phyloP scores from a whole-genome alignment of 2,888 invertebrate genomes.

The Aspidapion aeneum region DNA sequence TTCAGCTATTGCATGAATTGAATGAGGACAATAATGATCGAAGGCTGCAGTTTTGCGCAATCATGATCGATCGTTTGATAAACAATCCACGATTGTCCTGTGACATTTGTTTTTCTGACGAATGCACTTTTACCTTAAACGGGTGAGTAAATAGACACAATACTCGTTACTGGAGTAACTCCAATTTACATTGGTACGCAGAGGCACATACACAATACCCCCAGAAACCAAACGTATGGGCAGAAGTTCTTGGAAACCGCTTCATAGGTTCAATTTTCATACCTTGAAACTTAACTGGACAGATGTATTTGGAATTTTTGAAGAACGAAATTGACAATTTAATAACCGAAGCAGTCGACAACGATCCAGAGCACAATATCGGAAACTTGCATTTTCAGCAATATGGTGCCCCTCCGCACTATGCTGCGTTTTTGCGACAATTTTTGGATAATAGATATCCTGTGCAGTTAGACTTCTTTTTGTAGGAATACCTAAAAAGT shows the following conservation, averaged over 20 bases:
- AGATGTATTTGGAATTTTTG: background rate
- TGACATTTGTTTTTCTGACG: too few species aligned
- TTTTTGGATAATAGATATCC: background rate
- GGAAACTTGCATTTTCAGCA: background rate
- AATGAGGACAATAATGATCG: too few species aligned
- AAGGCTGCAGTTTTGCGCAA: too few species aligned
- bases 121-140: background rate
- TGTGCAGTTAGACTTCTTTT: too few species aligned
- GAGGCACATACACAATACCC: background rate
- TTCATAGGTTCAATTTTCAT: background rate
- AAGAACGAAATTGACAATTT: background rate
- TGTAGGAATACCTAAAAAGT: background rate
- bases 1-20: background rate
- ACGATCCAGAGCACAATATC: background rate
- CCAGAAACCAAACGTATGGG: background rate
- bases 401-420: background rate
- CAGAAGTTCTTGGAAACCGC: background rate
- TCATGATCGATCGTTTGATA: too few species aligned
- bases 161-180: background rate
- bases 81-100: too few species aligned
- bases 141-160: background rate
- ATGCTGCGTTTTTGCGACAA: background rate
- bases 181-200: background rate
- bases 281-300: background rate
- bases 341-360: background rate